These are phyloP conservation scores for Phalloptychus januarius DNA, from an alignment of 2,797 vertebrate species.

Conservation along the genomic window DNA sequence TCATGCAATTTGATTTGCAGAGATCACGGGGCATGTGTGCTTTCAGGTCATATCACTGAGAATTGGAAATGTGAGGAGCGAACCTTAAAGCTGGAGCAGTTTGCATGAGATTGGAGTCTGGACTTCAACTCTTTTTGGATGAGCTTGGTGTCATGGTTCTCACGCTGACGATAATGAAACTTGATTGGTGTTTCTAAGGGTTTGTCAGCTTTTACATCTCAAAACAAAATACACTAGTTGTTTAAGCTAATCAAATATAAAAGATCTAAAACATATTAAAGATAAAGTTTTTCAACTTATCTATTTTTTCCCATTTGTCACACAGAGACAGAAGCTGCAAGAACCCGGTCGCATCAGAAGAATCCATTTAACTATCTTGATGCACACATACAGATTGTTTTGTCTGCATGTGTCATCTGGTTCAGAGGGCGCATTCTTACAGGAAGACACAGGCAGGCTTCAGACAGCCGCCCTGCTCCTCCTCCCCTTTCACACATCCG, in stretches of 20 bases:
- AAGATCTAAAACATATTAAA: not conserved
- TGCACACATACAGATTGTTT: conserved; percentile 67
- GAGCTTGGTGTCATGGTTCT: not conserved
- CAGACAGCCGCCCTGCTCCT: conserved; percentile 35
- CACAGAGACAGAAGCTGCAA: conserved; percentile 5
- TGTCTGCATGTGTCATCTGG: conserved; percentile 71
- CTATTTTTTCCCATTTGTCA: not conserved
- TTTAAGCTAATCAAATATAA: not conserved
- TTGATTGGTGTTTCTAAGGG: not conserved
- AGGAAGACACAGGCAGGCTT: conserved; percentile 65
- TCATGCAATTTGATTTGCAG: not conserved
- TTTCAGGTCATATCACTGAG: not conserved
- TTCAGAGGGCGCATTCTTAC: conserved; percentile 74
- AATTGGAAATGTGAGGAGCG: not conserved
- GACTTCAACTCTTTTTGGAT: not conserved
- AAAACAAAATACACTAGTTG: not conserved
- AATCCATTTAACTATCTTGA: conserved; percentile 54
- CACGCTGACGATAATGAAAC: not conserved
- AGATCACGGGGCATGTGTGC: not conserved
- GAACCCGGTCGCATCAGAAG: conserved; percentile 25
- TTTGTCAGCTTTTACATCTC: not conserved
- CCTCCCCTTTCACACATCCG: conserved; percentile 31
- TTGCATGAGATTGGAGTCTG: not conserved
- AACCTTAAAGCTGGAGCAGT: not conserved
- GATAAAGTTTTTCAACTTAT: not conserved